Evolutionary conservation across 2,113 vertebrate species (phyloP).

Genomic region (Cheilinus undulatus): DNA sequence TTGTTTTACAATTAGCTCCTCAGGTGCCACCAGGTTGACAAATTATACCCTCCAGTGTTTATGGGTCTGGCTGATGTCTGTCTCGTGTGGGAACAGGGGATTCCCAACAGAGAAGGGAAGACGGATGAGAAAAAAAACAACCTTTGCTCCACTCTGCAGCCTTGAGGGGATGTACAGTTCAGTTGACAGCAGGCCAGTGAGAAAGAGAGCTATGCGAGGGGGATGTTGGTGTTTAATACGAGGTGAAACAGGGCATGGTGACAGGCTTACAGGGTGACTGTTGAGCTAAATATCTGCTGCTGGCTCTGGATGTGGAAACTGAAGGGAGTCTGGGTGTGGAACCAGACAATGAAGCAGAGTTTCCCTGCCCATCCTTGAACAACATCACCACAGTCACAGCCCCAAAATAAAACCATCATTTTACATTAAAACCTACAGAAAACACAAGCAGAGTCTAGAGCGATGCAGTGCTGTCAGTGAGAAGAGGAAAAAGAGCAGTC

Average conservation of each 20-base stretch:
- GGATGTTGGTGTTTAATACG: background rate
- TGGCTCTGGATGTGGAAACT: slow-evolving; percentile 65
- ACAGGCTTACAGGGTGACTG: slow-evolving; percentile 29
- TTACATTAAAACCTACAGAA: slow-evolving; percentile 11
- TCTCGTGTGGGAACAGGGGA: slow-evolving; percentile 81
- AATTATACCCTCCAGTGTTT: slow-evolving; percentile 86
- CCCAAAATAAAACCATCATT: slow-evolving; percentile 20
- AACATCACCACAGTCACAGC: slow-evolving; percentile 42
- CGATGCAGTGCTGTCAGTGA: slow-evolving; percentile 23
- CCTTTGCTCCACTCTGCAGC: slow-evolving; percentile 30
- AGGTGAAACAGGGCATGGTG: background rate
- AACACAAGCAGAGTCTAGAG: background rate
- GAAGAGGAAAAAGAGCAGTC: slow-evolving; percentile 60
- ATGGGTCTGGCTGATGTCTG: slow-evolving; percentile 88
- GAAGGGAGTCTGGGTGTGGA: slow-evolving; percentile 56
- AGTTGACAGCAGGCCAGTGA: slow-evolving; percentile 81
- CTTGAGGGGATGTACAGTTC: slow-evolving; percentile 76
- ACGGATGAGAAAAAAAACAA: background rate
- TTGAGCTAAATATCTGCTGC: slow-evolving; percentile 24
- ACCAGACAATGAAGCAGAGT: slow-evolving; percentile 53
- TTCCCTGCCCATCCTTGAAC: slow-evolving; percentile 42
- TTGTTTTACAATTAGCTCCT: slow-evolving; percentile 87
- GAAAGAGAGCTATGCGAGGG: slow-evolving; percentile 17
- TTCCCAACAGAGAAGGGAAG: slow-evolving; percentile 54
- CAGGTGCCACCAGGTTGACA: slow-evolving; percentile 88